Evolutionary conservation across 2,888 invertebrate species (phyloP).

Genomic region (Plusia festucae): DNA sequence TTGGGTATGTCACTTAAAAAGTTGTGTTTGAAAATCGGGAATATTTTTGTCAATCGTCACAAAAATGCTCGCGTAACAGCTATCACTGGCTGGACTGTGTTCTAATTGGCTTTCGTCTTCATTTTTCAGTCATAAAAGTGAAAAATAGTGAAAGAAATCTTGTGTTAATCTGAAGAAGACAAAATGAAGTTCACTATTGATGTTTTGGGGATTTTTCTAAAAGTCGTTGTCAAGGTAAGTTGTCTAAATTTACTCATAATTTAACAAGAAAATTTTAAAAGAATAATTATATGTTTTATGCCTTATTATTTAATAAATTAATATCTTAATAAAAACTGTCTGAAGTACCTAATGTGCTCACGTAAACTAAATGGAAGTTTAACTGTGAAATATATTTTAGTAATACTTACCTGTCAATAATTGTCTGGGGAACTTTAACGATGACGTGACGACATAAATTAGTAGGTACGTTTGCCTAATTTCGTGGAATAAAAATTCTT

Average conservation of each 20-base stretch:
- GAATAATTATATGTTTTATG: too few relatives aligned
- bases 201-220: constrained; percentile 86
- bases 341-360: too few relatives aligned
- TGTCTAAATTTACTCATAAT: constrained; percentile 17
- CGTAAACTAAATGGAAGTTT: neutral
- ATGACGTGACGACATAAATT: constrained; percentile 14
- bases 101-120: constrained; percentile 65
- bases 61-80: constrained; percentile 57
- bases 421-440: constrained; percentile 27
- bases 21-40: constrained; percentile 44
- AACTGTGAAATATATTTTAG: constrained; percentile 26
- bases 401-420: constrained; percentile 16
- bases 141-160: constrained; percentile 72
- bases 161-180: constrained; percentile 61
- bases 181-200: constrained; percentile 88
- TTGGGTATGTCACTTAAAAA: constrained; percentile 34
- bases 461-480: constrained; percentile 1
- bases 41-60: constrained; percentile 24
- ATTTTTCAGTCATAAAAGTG: constrained; percentile 82
- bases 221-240: constrained; percentile 87
- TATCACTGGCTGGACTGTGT: constrained; percentile 44
- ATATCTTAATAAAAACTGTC: too few relatives aligned
- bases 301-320: too few relatives aligned
- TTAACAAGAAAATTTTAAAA: constrained; percentile 1
- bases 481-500: neutral